These are phyloP conservation scores for Drosophila serrata DNA, from an alignment of 1,140 invertebrate genomes.

Conservation along the genomic window DNA sequence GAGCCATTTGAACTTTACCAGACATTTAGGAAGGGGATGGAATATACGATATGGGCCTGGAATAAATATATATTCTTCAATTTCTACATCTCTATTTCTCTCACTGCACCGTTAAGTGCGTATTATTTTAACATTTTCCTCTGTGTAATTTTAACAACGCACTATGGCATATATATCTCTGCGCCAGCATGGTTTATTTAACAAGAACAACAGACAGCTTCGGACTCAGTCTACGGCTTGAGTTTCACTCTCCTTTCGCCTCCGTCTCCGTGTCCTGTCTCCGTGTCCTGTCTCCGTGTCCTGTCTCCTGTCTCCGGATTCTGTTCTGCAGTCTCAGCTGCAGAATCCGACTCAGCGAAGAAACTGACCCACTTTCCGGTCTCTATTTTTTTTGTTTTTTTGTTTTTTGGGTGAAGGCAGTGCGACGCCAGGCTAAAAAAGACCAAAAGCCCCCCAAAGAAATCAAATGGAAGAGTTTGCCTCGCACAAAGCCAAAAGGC, in stretches of 20 bases:
- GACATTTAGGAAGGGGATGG: too few species aligned
- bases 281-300: background rate
- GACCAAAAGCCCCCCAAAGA: constrained; percentile 54
- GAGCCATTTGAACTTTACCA: too few species aligned
- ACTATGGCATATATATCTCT: constrained; percentile 30
- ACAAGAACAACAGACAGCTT: constrained; percentile 69
- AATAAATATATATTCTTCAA: too few species aligned
- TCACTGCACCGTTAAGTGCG: background rate
- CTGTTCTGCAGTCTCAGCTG: constrained; percentile 27
- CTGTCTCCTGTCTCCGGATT: background rate
- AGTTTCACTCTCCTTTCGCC: constrained; percentile 7
- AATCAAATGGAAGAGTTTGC: constrained; percentile 80
- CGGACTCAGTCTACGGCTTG: constrained; percentile 23
- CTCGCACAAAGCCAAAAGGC: constrained; percentile 47
- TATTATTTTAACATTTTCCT: constrained; percentile 20
- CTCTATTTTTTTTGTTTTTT: too few species aligned
- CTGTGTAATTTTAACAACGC: constrained; percentile 17
- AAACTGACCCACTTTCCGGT: constrained; percentile 77
- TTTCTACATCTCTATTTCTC: too few species aligned
- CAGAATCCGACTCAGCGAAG: constrained; percentile 45
- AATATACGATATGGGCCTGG: too few species aligned
- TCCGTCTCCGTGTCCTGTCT: background rate
- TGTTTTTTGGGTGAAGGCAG: constrained; percentile 47
- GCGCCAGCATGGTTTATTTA: constrained; percentile 73
- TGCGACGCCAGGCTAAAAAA: constrained; percentile 41